A percentile compares a stretch with the other conserved stretches of the same genome.
These are phyloP conservation scores for Cyphomyrmex costatus DNA, from an alignment of 1,140 invertebrate species.

Conservation along the genomic window DNA sequence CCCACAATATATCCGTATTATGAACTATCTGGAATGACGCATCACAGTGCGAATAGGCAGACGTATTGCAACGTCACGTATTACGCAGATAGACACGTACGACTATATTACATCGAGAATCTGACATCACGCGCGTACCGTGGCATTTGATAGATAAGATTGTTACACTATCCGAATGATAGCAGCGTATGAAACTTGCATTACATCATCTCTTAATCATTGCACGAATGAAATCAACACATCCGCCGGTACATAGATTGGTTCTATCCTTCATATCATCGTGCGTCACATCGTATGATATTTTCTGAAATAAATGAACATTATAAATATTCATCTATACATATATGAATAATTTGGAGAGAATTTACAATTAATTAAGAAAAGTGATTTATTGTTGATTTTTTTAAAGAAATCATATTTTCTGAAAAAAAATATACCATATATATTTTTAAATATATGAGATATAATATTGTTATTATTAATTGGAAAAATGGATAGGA, in stretches of 20 bases:
- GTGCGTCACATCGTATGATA: not conserved
- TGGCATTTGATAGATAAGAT: slow-evolving; percentile 63
- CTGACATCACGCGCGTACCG: slow-evolving; percentile 45
- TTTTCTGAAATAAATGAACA: not conserved
- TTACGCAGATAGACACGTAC: slow-evolving; percentile 46
- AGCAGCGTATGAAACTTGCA: slow-evolving; percentile 8
- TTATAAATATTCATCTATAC: not conserved
- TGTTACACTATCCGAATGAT: slow-evolving; percentile 40
- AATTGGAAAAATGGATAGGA: not conserved
- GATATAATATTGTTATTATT: not conserved
- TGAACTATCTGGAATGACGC: slow-evolving; percentile 50
- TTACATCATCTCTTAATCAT: slow-evolving; percentile 37
- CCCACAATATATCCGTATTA: slow-evolving; percentile 27
- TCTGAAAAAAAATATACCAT: not conserved
- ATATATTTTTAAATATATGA: not conserved
- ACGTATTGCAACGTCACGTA: slow-evolving; percentile 59
- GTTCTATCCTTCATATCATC: not conserved
- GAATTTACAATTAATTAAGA: not conserved
- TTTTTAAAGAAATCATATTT: not conserved
- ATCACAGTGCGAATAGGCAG: slow-evolving; percentile 52
- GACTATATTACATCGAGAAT: slow-evolving; percentile 52
- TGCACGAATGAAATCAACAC: slow-evolving; percentile 43
- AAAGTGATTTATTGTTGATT: not conserved
- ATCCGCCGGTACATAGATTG: slow-evolving; percentile 10
- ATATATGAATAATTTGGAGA: not conserved